These are phyloP conservation scores for Sialia sialis DNA, from an alignment of 2,113 vertebrate species.

Conservation along the genomic window DNA sequence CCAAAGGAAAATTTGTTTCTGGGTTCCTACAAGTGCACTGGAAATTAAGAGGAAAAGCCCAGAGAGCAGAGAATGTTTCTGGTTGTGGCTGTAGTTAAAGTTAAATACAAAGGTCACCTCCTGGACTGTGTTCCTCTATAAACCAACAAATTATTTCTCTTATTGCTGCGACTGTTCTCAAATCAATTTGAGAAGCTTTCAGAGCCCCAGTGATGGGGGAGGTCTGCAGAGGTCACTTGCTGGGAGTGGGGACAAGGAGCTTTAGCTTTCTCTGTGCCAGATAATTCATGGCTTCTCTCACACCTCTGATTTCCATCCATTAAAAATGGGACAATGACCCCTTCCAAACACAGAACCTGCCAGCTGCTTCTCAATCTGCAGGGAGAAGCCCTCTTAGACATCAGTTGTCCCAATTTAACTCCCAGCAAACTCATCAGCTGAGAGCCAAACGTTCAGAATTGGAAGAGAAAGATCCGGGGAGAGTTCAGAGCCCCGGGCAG, in stretches of 20 bases:
- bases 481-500: background rate
- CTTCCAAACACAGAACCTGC: background rate
- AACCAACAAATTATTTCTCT: background rate
- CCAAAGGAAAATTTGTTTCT: background rate
- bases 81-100: background rate
- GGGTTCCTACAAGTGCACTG: background rate
- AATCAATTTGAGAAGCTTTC: background rate
- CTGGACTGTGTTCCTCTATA: background rate
- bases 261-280: background rate
- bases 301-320: background rate
- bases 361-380: background rate
- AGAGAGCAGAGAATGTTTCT: background rate
- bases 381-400: background rate
- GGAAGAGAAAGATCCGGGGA: background rate
- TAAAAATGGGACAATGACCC: accelerated
- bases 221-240: background rate
- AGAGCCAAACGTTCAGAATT: background rate
- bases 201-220: background rate
- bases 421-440: background rate
- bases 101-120: background rate
- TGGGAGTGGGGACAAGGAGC: background rate
- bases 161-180: background rate
- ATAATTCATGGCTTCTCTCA: background rate
- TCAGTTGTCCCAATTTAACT: too few species aligned
- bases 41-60: background rate